Evolutionary conservation across 2,888 invertebrate genomes (phyloP).

Genomic region (Elysia crispata): DNA sequence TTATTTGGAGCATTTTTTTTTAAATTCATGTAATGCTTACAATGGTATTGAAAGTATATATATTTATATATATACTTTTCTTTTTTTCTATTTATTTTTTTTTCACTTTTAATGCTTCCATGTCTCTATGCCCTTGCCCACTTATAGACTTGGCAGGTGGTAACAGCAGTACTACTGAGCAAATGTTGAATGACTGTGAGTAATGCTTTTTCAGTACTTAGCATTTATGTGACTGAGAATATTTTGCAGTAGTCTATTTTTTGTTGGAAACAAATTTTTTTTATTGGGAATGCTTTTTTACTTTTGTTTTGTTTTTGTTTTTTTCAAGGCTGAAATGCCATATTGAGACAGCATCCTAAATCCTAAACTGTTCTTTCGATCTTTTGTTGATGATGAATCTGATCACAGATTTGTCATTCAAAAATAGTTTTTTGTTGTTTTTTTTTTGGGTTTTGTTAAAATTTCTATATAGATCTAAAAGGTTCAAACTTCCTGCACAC

Average conservation of each 20-base stretch:
- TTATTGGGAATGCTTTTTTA: background rate
- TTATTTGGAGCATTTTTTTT: too few species aligned
- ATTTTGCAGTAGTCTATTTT: background rate
- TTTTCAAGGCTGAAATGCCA: background rate
- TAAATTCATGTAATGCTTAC: too few species aligned
- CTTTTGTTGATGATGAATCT: too few species aligned
- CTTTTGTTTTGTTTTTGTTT: too few species aligned
- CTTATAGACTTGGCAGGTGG: slow-evolving; percentile 26
- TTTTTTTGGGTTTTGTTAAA: too few species aligned
- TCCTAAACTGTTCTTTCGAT: too few species aligned
- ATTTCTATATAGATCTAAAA: too few species aligned
- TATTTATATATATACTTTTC: background rate
- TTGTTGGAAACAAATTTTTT: background rate
- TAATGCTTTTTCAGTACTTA: slow-evolving; percentile 5
- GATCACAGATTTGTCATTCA: too few species aligned
- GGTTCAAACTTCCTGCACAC: too few species aligned
- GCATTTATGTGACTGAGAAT: background rate
- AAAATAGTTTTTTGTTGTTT: too few species aligned
- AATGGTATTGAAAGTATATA: background rate
- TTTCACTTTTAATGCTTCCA: background rate
- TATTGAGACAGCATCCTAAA: too few species aligned
- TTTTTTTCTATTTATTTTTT: background rate
- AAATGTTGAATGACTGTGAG: slow-evolving; percentile 32
- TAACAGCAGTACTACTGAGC: slow-evolving; percentile 25
- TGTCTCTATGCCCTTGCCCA: background rate